A percentile compares a stretch with the other conserved stretches of the same genome.
These are phyloP conservation scores for Dolichallabes microphthalmus DNA, from an alignment of 2,113 vertebrate genomes.

Conservation along the genomic window DNA sequence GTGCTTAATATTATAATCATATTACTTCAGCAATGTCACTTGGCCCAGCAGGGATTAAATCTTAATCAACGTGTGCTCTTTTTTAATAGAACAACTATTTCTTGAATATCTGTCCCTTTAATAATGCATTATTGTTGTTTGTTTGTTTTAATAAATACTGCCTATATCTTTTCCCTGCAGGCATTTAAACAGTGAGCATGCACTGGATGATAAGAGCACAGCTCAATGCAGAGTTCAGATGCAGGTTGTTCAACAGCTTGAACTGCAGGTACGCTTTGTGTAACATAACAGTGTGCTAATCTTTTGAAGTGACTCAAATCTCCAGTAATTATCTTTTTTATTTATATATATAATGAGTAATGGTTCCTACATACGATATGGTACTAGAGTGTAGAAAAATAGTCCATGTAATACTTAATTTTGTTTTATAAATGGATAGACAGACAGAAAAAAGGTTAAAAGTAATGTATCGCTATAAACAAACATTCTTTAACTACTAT, in stretches of 20 bases:
- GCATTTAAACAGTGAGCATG: conserved; percentile 97
- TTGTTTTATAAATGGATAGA: neutral
- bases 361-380: no score
- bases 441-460: neutral
- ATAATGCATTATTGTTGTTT: neutral
- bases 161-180: conserved; percentile 72
- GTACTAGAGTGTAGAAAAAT: neutral
- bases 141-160: neutral
- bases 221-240: conserved; percentile 99
- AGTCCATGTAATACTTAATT: neutral
- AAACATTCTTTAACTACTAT: no score
- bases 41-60: neutral
- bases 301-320: neutral
- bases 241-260: conserved; percentile 99
- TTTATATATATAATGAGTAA: neutral
- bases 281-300: neutral
- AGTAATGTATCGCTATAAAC: neutral
- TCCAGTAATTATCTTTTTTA: neutral
- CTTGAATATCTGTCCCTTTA: neutral
- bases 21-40: neutral
- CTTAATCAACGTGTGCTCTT: neutral
- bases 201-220: conserved; percentile 97
- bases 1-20: neutral
- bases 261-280: conserved; percentile 87
- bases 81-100: no score